These are phyloP conservation scores for Apogon hyalosoma DNA, from an alignment of 2,797 vertebrate species.

Conservation along the genomic window DNA sequence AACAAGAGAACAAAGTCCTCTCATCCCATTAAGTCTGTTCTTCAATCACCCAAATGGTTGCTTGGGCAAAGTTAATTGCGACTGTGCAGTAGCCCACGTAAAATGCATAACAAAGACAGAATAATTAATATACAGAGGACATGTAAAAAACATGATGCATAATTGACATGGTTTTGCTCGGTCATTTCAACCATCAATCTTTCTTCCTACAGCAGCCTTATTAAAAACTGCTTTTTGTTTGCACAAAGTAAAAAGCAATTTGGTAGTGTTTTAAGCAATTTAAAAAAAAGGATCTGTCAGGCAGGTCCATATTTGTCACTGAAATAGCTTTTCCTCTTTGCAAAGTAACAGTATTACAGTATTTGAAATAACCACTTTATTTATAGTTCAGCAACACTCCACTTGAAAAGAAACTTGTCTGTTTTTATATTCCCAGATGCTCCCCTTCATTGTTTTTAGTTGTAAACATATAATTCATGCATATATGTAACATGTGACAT, in stretches of 20 bases:
- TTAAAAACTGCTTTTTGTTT: slow-evolving; percentile 28
- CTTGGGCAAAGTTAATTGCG: slow-evolving; percentile 72
- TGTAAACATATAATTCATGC: no score
- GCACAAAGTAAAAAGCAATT: neutral
- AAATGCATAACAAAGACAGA: slow-evolving; percentile 65
- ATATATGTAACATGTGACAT: no score
- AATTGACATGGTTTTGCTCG: slow-evolving; percentile 58
- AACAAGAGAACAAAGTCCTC: slow-evolving; percentile 68
- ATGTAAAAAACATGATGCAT: slow-evolving; percentile 60
- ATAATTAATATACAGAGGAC: slow-evolving; percentile 66
- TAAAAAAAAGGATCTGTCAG: neutral
- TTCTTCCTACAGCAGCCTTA: neutral
- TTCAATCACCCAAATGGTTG: slow-evolving; percentile 75
- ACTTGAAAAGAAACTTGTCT: no score
- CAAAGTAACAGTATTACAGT: neutral
- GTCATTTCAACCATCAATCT: slow-evolving; percentile 57
- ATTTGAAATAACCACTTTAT: slow-evolving; percentile 6
- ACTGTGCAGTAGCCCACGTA: slow-evolving; percentile 65
- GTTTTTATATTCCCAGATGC: neutral
- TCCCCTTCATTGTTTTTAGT: neutral
- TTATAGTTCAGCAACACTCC: no score
- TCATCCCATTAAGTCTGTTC: slow-evolving; percentile 72
- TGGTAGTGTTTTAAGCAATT: slow-evolving; percentile 18
- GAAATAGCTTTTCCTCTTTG: neutral
- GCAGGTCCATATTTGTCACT: neutral